Base-by-base conservation (phyloP, 2,888 invertebrate genomes). In the Diarsia brunnea region DNA sequence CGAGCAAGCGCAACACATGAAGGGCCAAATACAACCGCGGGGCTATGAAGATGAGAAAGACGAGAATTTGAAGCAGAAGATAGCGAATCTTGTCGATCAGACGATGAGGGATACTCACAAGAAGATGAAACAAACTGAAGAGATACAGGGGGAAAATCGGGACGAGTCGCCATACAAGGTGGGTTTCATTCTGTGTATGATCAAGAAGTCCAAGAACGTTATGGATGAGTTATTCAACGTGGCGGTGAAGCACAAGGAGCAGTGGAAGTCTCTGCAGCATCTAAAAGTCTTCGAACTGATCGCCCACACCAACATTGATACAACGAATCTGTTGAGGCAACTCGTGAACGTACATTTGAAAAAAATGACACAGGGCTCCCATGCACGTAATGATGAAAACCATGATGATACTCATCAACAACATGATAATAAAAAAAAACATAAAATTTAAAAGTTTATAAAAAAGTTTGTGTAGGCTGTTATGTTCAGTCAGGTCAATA, bases 271-370 rank as follows among this genome's bases (percentile, higher is more conserved):
- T 10, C 77, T 95, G 47, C 95, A 96, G 79, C 95, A 95, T 84
- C 76, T 96, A 78, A 95, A 95, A 76, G 92, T 95, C 19, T 95
- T 95, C 70, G 96, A 96, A 78, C 83, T 95, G 14, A 95, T 96
- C 5, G 92, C 95, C 0, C 95, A 95, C 63, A 95, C 95, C 0
- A 95, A 95, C 68, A 95, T 95, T 1, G 96, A 96, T 53, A 93
- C 93, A 0, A 94, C 94, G 0, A 94, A 95, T 73, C 85, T 95
- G 31, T 92, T 96, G 3, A 86, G 94, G 51, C 94, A 95, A 66
- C 82, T 96, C 14, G 91, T 95, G 0, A 95, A 95, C 61, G 88
- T 94, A 16, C 94, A 95, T 70, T 87, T 93, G 19, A 91, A 92
- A 38, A 38, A 38, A 38, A 38, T 38, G 38, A 38, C 38, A 38